Evolutionary conservation across 1,140 invertebrate genomes (phyloP).

Genomic region (Papilio helenus): DNA sequence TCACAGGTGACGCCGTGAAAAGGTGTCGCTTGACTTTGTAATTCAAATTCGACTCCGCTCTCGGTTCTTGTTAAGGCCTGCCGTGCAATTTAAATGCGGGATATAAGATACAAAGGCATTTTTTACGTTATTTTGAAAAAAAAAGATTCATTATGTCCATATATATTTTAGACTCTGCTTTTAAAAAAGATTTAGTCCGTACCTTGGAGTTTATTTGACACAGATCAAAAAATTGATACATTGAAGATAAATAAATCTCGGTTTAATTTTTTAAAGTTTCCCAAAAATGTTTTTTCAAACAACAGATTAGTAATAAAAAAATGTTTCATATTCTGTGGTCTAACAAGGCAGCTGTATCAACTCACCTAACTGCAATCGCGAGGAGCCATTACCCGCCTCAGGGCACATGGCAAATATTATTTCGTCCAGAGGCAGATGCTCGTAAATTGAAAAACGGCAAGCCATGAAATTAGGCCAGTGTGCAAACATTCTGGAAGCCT

Average conservation of each 20-base stretch:
- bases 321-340: slow-evolving; percentile 36
- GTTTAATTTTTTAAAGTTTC: too few species aligned
- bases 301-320: neutral
- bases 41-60: slow-evolving; percentile 50
- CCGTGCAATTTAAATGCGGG: slow-evolving; percentile 49
- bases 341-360: slow-evolving; percentile 53
- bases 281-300: neutral
- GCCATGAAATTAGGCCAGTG: slow-evolving; percentile 27
- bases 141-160: neutral
- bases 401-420: slow-evolving; percentile 53
- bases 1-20: slow-evolving; percentile 43
- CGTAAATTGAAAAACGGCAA: slow-evolving; percentile 46
- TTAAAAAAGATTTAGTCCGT: too few species aligned
- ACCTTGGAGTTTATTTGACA: too few species aligned
- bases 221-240: too few species aligned
- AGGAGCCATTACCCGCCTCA: slow-evolving; percentile 47
- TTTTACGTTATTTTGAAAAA: slow-evolving; percentile 29
- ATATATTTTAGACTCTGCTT: neutral
- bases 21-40: slow-evolving; percentile 50
- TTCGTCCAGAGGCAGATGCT: slow-evolving; percentile 41
- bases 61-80: slow-evolving; percentile 41
- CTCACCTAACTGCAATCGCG: slow-evolving; percentile 48
- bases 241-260: too few species aligned
- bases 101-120: slow-evolving; percentile 48
- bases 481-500: neutral